Conservation (phyloP, 2,888 invertebrate genomes). For the Camponotus fellah region DNA sequence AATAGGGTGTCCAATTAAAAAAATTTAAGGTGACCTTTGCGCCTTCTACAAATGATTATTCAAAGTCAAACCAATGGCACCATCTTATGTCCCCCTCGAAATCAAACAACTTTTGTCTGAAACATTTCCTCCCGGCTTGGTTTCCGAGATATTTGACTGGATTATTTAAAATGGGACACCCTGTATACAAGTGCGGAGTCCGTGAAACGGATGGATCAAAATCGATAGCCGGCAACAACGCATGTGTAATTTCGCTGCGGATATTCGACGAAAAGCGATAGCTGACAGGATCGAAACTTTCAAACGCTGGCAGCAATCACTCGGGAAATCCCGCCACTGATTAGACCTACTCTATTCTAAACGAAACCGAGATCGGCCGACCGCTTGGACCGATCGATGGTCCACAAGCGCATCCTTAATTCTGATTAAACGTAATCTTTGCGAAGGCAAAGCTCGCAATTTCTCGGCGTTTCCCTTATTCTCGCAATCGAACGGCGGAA, state of each 20-base stretch:
- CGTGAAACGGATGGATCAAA: conserved; percentile 19
- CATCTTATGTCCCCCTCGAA: no score
- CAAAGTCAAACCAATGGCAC: no score
- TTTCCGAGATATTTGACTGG: no score
- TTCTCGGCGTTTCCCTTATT: conserved; percentile 21
- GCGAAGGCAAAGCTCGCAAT: conserved; percentile 40
- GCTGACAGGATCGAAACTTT: conserved; percentile 30
- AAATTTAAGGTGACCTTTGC: no score
- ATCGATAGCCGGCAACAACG: conserved; percentile 34
- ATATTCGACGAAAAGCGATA: conserved; percentile 40
- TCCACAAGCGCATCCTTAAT: conserved; percentile 68
- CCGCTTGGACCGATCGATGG: conserved; percentile 56
- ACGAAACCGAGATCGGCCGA: conserved; percentile 66
- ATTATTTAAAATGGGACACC: no score
- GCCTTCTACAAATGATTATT: no score
- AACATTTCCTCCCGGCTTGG: no score
- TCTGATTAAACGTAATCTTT: conserved; percentile 74
- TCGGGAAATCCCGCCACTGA: conserved; percentile 45
- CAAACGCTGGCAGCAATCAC: conserved; percentile 24
- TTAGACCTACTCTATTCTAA: conserved; percentile 67
- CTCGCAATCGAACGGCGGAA: conserved; percentile 40
- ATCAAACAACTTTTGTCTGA: no score
- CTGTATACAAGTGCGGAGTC: conserved; percentile 13
- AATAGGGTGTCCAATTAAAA: no score
- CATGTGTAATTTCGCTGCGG: conserved; percentile 34